Conservation (phyloP, 2,888 invertebrate species). For the Ceratothoa steindachneri region DNA sequence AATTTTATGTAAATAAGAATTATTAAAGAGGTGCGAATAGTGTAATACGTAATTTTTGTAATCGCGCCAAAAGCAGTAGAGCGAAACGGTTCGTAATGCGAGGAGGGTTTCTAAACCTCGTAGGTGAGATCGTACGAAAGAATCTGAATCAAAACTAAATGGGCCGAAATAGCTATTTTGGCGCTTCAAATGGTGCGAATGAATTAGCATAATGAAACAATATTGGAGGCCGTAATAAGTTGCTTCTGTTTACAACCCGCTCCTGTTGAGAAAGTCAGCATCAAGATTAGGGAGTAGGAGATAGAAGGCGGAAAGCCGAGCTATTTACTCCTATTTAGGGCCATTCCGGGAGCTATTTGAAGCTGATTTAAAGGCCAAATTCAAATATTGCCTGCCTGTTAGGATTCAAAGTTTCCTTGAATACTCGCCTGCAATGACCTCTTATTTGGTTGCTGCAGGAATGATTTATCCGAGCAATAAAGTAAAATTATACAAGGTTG, state of each 20-base stretch:
- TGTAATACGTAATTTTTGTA: background rate
- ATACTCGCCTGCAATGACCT: background rate
- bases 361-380: constrained; percentile 9
- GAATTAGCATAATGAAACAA: constrained; percentile 46
- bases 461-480: background rate
- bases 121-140: background rate
- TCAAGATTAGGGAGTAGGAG: background rate
- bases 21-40: background rate
- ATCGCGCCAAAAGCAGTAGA: background rate
- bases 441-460: background rate
- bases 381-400: constrained; percentile 4
- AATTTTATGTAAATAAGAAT: background rate
- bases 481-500: no score
- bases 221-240: constrained; percentile 42
- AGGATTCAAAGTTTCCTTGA: constrained; percentile 1
- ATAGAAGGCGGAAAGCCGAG: background rate
- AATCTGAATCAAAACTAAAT: constrained; percentile 3
- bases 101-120: background rate
- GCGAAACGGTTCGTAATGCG: background rate
- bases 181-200: constrained; percentile 26
- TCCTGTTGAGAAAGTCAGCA: constrained; percentile 35
- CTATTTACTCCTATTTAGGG: constrained; percentile 8
- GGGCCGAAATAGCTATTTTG: background rate
- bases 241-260: constrained; percentile 37
- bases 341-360: background rate